A percentile compares a stretch with the other conserved stretches of the same genome.
phyloP scores from a whole-genome alignment of 2,797 vertebrate species.

The Semotilus atromaculatus region DNA sequence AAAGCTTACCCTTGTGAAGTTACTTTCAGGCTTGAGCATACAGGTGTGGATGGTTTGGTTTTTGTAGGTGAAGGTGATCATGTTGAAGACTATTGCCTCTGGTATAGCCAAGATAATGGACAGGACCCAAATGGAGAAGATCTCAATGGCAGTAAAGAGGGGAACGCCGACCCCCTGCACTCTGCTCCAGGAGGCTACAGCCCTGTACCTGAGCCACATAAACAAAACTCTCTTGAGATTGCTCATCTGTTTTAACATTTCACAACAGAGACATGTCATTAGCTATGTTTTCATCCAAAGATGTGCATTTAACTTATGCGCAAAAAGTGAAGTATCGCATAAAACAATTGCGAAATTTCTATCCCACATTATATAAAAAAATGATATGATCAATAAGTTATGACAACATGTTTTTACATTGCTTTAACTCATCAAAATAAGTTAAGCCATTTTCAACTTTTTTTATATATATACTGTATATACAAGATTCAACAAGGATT shows the following conservation, averaged over 20 bases:
- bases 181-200: conserved; percentile 97
- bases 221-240: background rate
- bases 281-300: background rate
- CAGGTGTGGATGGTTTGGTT: conserved; percentile 81
- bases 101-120: conserved; percentile 93
- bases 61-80: conserved; percentile 78
- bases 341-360: background rate
- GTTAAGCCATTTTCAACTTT: too few relatives aligned
- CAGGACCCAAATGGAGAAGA: conserved; percentile 90
- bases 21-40: conserved; percentile 81
- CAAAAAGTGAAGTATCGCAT: background rate
- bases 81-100: conserved; percentile 89
- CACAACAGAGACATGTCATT: background rate
- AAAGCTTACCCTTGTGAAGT: conserved; percentile 81
- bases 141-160: conserved; percentile 90
- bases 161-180: conserved; percentile 97
- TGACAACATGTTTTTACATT: too few relatives aligned
- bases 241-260: background rate
- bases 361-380: too few relatives aligned
- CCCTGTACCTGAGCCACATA: conserved; percentile 86
- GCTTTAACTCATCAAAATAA: too few relatives aligned
- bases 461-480: too few relatives aligned
- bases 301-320: background rate
- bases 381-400: too few relatives aligned
- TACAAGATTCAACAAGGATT: too few relatives aligned